These are phyloP conservation scores for Dasypolia templi DNA, from an alignment of 2,888 invertebrate species.

Conservation along the genomic window DNA sequence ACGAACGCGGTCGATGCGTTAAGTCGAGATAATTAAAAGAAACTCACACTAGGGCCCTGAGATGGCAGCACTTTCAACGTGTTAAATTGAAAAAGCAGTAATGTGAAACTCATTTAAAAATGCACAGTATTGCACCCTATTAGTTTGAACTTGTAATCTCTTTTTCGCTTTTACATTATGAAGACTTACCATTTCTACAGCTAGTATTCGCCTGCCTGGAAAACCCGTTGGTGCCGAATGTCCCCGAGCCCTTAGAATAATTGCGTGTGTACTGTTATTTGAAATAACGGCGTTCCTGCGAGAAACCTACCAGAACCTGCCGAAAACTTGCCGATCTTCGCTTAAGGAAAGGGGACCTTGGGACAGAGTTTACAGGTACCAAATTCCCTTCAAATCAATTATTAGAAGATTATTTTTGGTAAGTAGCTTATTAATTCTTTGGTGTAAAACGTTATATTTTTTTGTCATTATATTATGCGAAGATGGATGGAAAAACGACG, in stretches of 20 bases:
- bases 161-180: conserved; percentile 13
- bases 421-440: conserved; percentile 83
- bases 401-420: conserved; percentile 76
- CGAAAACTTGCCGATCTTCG: conserved; percentile 93
- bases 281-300: conserved; percentile 99
- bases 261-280: conserved; percentile 98
- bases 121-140: neutral
- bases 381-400: conserved; percentile 69
- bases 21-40: too few species aligned
- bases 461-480: conserved; percentile 88
- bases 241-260: conserved; percentile 96
- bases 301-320: conserved; percentile 97
- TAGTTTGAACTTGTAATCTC: neutral
- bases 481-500: conserved; percentile 90
- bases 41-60: too few species aligned
- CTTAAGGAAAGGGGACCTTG: conserved; percentile 95
- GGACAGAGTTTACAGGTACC: conserved; percentile 94
- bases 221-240: conserved; percentile 94
- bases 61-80: neutral
- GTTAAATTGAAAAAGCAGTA: neutral
- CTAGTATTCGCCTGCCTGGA: conserved; percentile 91
- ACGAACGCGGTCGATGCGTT: too few species aligned
- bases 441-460: conserved; percentile 86
- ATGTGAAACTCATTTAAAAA: neutral
- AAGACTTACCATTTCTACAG: conserved; percentile 77